Evolutionary conservation across 2,113 vertebrate genomes (phyloP).

Genomic region (Dascyllus trimaculatus): DNA sequence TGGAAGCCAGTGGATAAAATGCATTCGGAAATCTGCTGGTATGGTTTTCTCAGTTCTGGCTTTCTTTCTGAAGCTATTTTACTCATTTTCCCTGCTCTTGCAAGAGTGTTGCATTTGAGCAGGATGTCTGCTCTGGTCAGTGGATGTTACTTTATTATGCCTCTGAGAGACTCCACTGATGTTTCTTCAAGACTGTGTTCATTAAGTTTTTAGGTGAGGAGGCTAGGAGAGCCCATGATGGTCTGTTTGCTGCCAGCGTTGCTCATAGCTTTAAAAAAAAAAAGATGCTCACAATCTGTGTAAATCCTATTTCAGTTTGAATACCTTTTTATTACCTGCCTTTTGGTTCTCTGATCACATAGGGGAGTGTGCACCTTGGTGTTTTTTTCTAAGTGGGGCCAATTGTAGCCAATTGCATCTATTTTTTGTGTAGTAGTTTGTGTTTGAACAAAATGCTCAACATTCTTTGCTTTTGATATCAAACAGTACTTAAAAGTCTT

Average conservation of each 20-base stretch:
- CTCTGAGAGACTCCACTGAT: not conserved
- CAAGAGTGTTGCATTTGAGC: not conserved
- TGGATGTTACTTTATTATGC: not conserved
- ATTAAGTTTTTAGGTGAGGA: not conserved
- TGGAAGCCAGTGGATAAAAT: not conserved
- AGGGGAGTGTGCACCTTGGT: not conserved
- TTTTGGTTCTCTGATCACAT: not conserved
- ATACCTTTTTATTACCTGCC: not conserved
- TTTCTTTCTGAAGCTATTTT: not conserved
- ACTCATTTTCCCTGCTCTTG: not conserved
- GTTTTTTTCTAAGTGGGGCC: not conserved
- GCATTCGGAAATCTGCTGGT: not conserved
- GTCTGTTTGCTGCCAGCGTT: slow-evolving; percentile 7
- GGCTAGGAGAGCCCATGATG: no score
- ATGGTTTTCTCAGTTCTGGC: not conserved
- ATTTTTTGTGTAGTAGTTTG: slow-evolving; percentile 18
- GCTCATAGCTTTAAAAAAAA: not conserved
- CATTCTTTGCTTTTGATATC: slow-evolving; percentile 49
- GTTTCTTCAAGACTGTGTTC: not conserved
- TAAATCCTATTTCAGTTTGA: slow-evolving; percentile 18
- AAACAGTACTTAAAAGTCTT: slow-evolving; percentile 20
- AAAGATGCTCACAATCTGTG: not conserved
- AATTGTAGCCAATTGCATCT: slow-evolving; percentile 25
- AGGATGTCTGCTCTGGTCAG: not conserved
- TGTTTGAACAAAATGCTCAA: slow-evolving; percentile 30